Percentiles rank a stretch among this genome's conserved stretches.
These are phyloP conservation scores for Elgaria multicarinata DNA, from an alignment of 2,113 vertebrate genomes.

Conservation along the genomic window DNA sequence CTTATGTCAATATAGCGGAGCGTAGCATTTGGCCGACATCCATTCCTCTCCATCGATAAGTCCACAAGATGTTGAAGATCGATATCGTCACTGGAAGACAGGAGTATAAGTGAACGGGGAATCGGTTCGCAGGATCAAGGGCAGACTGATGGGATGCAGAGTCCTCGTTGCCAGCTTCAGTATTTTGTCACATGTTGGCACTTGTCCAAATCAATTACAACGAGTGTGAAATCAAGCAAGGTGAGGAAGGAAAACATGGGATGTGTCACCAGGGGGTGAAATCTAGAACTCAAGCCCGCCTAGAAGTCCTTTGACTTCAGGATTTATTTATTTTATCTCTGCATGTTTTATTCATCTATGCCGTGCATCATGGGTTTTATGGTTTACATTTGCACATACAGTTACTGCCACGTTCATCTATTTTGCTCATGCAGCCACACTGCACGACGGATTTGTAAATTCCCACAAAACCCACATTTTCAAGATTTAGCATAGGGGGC, in stretches of 20 bases:
- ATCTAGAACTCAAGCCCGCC: background rate
- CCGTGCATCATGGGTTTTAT: background rate
- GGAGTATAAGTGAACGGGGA: conserved; percentile 5
- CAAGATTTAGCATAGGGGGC: no score
- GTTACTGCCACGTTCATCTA: background rate
- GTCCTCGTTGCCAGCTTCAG: conserved; percentile 30
- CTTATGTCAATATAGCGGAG: background rate
- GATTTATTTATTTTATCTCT: background rate
- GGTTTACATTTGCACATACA: background rate
- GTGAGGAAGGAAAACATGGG: no score
- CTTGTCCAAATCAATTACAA: background rate
- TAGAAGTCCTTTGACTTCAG: background rate
- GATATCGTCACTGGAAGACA: conserved; percentile 15
- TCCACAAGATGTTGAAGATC: conserved; percentile 25
- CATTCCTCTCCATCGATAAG: conserved; percentile 30
- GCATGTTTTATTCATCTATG: background rate
- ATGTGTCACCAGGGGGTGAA: background rate
- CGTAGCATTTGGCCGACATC: conserved; percentile 3
- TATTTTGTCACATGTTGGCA: background rate
- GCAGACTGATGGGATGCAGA: conserved; percentile 35
- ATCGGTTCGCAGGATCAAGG: conserved; percentile 35
- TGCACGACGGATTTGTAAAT: background rate
- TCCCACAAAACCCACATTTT: no score
- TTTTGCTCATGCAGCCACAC: background rate
- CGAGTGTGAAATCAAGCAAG: background rate